Base-by-base conservation (phyloP, 2,888 invertebrate genomes). In the Dyspetes luteomarginatus region DNA sequence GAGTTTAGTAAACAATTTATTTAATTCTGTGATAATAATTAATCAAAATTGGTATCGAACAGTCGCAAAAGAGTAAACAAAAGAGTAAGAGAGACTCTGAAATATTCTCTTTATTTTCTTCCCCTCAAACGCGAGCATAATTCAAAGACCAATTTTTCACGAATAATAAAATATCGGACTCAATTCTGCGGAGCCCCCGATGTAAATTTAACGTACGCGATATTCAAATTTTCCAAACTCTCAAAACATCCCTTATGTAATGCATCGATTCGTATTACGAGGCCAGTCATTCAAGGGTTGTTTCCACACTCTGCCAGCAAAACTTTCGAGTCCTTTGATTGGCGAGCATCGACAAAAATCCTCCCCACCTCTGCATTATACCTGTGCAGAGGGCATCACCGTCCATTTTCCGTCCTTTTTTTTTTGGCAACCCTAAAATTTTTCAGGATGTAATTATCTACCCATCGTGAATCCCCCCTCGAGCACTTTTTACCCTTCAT, bases 221-320 rank as follows among this genome's bases (percentile, higher is more conserved):
- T 24, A 1, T 24, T 36, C 5, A 41, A 55, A 68, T 55, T 55
- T 68, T 68, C 12, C 68, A 15, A 55, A 24, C 15, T 3, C 9
- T 30, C n/a, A n/a, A n/a, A n/a, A 9, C 30, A 30, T 30, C 9
- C 30, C 4, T 3, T 4, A 30, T 30, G 9, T 4, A 30, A 1
- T 30, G 9, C 3, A 0, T n/a, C n/a, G n/a, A 28, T 52, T 52
- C 7, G 9, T 36, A 36, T 26, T 26, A 15, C 24, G 1, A 5
- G 24, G 55, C 22, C 22, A 52, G 17, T 36, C 24, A 9, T 4
- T 22, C 55, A 43, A 48, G 45, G 71, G 48, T 72, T 50, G 60
- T 60, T 72, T 30, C 72, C 72, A 72, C 72, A 72, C 48, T 62
- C 3, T 12, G 50, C 24, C 62, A 50, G 52, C 48, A 36, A 62